Percentiles rank a stretch among this genome's conserved stretches.
Evolutionary conservation across 2,888 invertebrate species (phyloP).

Genomic region (Camponotus fellah): DNA sequence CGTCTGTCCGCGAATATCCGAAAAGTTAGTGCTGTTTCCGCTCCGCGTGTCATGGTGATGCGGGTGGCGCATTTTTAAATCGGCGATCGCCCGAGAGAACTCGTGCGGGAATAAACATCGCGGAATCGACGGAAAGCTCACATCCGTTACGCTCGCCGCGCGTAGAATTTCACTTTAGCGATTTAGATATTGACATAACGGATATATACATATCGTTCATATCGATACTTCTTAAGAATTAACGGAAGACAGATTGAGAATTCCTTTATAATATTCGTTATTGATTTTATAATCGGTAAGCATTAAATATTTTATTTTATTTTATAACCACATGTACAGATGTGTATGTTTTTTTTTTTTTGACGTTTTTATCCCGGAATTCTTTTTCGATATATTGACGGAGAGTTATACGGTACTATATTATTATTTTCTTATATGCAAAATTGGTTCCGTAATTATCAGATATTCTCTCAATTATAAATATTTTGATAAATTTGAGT

Average conservation of each 20-base stretch:
- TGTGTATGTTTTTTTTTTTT: background rate
- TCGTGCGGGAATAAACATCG: conserved; percentile 46
- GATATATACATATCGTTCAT: background rate
- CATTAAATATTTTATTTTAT: conserved; percentile 33
- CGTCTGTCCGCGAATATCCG: conserved; percentile 70
- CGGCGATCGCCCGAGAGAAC: conserved; percentile 57
- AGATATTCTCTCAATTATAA: conserved; percentile 27
- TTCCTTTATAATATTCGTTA: background rate
- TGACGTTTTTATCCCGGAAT: conserved; percentile 5
- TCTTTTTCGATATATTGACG: conserved; percentile 45
- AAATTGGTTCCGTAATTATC: conserved; percentile 14
- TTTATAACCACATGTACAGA: background rate
- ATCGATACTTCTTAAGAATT: background rate
- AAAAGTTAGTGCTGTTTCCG: conserved; percentile 72
- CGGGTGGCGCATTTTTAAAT: conserved; percentile 73
- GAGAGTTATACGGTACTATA: conserved; percentile 20
- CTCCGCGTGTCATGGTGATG: conserved; percentile 64
- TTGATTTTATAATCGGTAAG: conserved; percentile 11
- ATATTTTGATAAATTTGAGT: conserved; percentile 4
- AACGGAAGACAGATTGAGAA: background rate
- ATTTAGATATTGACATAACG: background rate
- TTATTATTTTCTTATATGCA: conserved; percentile 34
- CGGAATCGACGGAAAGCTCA: conserved; percentile 14
- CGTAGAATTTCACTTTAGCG: conserved; percentile 18
- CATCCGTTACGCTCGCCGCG: conserved; percentile 30